These are phyloP conservation scores for Brotogeris chrysoptera DNA, from an alignment of 2,797 vertebrate species.

Conservation along the genomic window DNA sequence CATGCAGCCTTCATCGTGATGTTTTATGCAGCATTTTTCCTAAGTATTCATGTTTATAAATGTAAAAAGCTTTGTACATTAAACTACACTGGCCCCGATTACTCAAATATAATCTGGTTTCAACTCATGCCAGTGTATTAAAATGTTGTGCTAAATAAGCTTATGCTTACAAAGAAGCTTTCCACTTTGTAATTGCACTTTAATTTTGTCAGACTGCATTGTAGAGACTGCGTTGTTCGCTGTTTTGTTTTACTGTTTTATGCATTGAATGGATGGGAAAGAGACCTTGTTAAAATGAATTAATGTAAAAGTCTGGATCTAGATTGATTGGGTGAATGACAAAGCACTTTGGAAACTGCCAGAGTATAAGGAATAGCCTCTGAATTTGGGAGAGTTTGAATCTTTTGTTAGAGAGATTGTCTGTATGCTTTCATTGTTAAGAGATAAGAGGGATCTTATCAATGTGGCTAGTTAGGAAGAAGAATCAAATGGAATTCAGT, in stretches of 20 bases:
- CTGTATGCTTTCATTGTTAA: not conserved
- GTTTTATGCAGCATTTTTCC: not conserved
- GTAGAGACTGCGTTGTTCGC: not conserved
- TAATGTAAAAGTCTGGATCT: not conserved
- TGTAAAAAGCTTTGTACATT: not conserved
- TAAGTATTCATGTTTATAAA: not conserved
- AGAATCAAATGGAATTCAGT: not conserved
- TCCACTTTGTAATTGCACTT: conserved; percentile 34
- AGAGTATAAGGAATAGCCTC: not conserved
- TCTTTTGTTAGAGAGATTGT: not conserved
- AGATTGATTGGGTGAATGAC: not conserved
- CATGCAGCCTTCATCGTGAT: not conserved
- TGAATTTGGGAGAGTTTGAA: not conserved
- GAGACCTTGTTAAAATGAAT: not conserved
- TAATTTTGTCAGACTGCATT: not conserved
- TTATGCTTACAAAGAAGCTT: not conserved
- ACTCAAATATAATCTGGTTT: not conserved
- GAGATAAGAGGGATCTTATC: not conserved
- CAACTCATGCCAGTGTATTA: not conserved
- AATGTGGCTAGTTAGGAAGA: not conserved
- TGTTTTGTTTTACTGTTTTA: not conserved
- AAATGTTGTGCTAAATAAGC: not conserved
- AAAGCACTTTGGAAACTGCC: not conserved
- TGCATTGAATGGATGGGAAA: not conserved
- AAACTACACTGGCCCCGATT: not conserved